Base-by-base conservation (phyloP, 2,113 vertebrate genomes). In the Myiagra hebetior region DNA sequence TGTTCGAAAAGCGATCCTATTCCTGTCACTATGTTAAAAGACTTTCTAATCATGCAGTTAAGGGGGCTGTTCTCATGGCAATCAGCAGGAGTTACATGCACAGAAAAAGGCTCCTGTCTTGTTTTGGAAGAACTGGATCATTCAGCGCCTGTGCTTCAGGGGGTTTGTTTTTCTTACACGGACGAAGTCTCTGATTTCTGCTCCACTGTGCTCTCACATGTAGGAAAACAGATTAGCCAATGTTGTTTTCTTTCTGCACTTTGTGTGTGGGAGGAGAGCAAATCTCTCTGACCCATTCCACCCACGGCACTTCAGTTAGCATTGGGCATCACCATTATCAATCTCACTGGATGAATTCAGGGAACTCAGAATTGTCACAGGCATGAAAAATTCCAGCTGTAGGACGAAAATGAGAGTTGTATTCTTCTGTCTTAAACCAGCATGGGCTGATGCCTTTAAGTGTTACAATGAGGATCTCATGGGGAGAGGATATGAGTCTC, bases 241-340 rank as follows among this genome's bases (percentile, higher is more conserved):
- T 15, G 78, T 55, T 91, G 91, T 91, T 83, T 96, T 93, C 95
- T 35, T 77, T 83, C 70, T 86, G 75, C 62, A n/a, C 41, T 75
- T 75, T 0, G 1, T 64, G 87, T 52, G 94, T 93, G 86, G 92
- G 91, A 90, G 76, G 92, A 89, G 77, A 94, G 82, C 83, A 90
- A 94, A 94, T 96, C 91, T 81, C 55, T 26, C 59, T 64, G 79
- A 96, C 93, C 96, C 72, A 42, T 95, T 94, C 63, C 90, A 74
- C 93, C 93, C 79, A 88, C 75, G 0, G 37, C 80, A 77, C 44
- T 96, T 84, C 72, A 83, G 79, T 59, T 52, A 84, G 64, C 76
- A 44, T 11, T 27, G 72, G 79, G 95, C 79, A 91, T 75, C 69
- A 65, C 70, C 70, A 12, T 50, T 83, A 89, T 77, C 75, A 59